Evolutionary conservation across 2,797 vertebrate genomes (phyloP).

Genomic region (Spinibarbus caldwelli): DNA sequence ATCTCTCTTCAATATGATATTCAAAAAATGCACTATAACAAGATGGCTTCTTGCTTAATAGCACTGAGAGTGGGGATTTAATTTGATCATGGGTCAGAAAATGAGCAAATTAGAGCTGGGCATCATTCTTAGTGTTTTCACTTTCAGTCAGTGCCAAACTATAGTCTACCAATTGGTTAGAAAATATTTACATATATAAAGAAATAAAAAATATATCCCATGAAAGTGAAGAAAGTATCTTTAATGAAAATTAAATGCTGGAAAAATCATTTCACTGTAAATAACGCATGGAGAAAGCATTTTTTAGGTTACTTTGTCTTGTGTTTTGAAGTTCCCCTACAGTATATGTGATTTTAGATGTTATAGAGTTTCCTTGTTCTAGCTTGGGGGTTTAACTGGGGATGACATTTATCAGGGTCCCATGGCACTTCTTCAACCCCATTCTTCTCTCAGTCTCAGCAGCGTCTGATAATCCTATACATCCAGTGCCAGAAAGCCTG

Average conservation of each 20-base stretch:
- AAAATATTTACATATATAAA: neutral
- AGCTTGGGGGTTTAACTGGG: neutral
- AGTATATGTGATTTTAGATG: constrained; percentile 5
- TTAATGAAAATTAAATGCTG: too few species aligned
- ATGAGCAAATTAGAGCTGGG: neutral
- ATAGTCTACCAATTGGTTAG: neutral
- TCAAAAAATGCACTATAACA: too few species aligned
- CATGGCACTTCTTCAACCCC: neutral
- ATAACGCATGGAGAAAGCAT: too few species aligned
- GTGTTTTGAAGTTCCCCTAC: neutral
- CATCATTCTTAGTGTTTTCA: neutral
- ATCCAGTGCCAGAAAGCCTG: constrained; percentile 44
- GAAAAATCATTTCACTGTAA: too few species aligned
- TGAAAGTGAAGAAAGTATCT: neutral
- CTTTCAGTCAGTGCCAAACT: neutral
- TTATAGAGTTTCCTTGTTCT: constrained; percentile 35
- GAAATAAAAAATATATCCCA: neutral
- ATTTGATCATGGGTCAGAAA: too few species aligned
- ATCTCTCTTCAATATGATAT: too few species aligned
- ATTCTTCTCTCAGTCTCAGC: constrained; percentile 38
- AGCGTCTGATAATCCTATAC: constrained; percentile 42
- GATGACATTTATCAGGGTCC: constrained; percentile 17
- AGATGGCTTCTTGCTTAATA: too few species aligned
- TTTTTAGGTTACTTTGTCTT: neutral
- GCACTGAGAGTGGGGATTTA: too few species aligned